These are phyloP conservation scores for Regulus satrapa DNA, from an alignment of 2,113 vertebrate species.

Conservation along the genomic window DNA sequence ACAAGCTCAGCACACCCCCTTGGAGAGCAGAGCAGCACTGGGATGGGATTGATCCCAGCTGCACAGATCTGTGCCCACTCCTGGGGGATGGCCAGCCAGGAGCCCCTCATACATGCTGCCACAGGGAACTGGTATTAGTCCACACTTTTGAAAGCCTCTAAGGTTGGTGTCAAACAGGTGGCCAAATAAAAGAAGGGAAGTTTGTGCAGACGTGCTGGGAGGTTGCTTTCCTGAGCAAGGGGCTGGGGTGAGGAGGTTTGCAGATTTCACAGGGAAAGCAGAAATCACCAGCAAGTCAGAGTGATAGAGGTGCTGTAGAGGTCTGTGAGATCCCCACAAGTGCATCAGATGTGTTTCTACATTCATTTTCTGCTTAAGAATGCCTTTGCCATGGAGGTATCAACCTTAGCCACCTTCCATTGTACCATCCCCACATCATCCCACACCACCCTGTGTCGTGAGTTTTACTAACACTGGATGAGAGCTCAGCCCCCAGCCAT, in stretches of 20 bases:
- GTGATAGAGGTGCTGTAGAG: not conserved
- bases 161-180: not conserved
- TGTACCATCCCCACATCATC: not conserved
- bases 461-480: rapidly evolving
- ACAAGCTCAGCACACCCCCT: too few species aligned
- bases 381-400: not conserved
- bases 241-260: not conserved
- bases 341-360: not conserved
- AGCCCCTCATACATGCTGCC: not conserved
- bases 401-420: not conserved
- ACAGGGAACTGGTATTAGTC: not conserved
- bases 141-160: not conserved
- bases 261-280: not conserved
- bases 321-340: not conserved
- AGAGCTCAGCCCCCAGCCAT: not conserved
- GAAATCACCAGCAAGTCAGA: not conserved
- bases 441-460: rapidly evolving
- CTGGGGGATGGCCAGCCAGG: not conserved
- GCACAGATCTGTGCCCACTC: not conserved
- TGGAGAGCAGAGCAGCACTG: not conserved
- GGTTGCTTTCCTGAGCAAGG: rapidly evolving
- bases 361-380: not conserved
- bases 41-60: not conserved
- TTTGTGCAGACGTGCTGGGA: not conserved
- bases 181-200: not conserved